These are phyloP conservation scores for Drosophila repleta DNA, from an alignment of 1,140 invertebrate species.

Conservation along the genomic window DNA sequence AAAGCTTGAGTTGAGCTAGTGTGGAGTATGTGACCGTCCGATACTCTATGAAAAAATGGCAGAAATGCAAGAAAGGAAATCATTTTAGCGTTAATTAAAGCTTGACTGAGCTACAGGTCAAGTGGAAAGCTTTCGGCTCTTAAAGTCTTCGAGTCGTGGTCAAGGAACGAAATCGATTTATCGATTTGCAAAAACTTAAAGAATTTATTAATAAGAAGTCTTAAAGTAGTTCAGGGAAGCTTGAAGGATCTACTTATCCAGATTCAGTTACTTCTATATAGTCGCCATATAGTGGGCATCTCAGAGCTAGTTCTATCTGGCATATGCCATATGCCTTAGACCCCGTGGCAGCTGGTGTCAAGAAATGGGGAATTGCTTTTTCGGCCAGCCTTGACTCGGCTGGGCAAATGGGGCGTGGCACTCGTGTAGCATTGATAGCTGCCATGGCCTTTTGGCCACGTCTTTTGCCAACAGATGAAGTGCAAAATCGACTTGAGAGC, in stretches of 20 bases:
- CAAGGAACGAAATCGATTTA: background rate
- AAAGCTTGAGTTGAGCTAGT: background rate
- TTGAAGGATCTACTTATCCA: no score
- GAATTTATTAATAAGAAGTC: no score
- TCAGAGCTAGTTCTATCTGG: no score
- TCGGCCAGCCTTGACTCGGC: slow-evolving; percentile 22
- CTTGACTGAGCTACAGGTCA: background rate
- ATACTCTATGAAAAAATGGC: background rate
- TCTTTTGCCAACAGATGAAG: slow-evolving; percentile 56
- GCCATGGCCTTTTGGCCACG: slow-evolving; percentile 45
- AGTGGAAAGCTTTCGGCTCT: background rate
- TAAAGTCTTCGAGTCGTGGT: background rate
- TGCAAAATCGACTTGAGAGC: slow-evolving; percentile 46
- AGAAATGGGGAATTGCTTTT: slow-evolving; percentile 62
- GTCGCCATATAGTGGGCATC: no score
- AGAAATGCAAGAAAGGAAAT: no score
- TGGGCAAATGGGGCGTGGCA: slow-evolving; percentile 67
- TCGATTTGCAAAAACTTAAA: background rate
- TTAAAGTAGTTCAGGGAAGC: no score
- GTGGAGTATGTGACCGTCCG: background rate
- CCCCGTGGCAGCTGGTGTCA: background rate
- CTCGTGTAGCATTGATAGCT: slow-evolving; percentile 53
- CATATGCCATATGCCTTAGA: no score
- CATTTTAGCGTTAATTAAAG: background rate
- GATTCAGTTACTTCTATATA: background rate